Evolutionary conservation across 2,888 invertebrate species (phyloP), one percentile per base, ranked within the genome.

Genomic region (Drosophila picticornis): DNA sequence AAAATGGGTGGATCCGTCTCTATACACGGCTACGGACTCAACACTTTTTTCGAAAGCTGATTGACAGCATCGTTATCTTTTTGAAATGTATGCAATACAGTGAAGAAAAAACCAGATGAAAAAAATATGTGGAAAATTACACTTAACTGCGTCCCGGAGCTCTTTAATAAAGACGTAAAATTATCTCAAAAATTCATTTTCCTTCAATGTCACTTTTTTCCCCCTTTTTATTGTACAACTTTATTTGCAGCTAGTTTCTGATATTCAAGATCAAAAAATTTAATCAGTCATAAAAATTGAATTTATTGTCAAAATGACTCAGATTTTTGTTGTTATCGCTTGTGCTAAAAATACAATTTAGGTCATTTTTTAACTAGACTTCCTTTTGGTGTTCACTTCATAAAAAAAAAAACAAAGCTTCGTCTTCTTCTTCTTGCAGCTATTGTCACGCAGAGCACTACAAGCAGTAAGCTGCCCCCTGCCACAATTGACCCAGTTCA

Each of bases 401-500:
- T 25, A 16, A n/a, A n/a, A n/a, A n/a, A n/a, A 16, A 16, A 25
- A 46, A 16, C 46, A 46, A 46, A 46, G 16, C 16, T 16, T 46
- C 25, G 25, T 46, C 46, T 46, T 22, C 22, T 22, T 22, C 13
- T 9, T 16, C 46, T 27, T 25, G 2, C 9, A 1, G 19, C 19
- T 29, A 29, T n/a, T 51, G 11, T 51, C 51, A 29, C 29, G 13
- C 11, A 29, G 11, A 51, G 19, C 29, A 29, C 11, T 4, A 6
- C 19, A 7, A n/a, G 29, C 29, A 13, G 38, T n/a, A 32, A 25
- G 25, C 38, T 22, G 2, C 36, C 25, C 19, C n/a, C 1, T 34
- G 25, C 46, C 46, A 31, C 46, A 59, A 22, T 34, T 81, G 64
- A 72, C 77, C 72, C 36, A 81, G 51, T 77, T 81, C 0, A 25